Evolutionary conservation across 2,888 invertebrate species (phyloP).

Genomic region (Liodrosophila aerea): DNA sequence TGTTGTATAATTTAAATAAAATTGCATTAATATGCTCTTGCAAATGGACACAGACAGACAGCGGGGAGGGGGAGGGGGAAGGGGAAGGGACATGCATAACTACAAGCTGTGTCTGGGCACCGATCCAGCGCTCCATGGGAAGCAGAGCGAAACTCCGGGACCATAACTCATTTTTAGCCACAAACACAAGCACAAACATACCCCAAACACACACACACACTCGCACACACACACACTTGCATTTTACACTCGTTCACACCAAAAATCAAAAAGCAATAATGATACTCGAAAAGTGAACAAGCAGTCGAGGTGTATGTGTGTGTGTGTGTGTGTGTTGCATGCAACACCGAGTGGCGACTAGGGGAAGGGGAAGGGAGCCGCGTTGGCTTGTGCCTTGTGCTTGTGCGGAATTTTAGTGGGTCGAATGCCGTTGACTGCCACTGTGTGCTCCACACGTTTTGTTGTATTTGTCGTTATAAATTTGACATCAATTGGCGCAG

Average conservation of each 20-base stretch:
- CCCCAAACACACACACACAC: conserved; percentile 13
- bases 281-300: conserved; percentile 68
- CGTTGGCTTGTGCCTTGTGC: too few species aligned
- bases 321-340: conserved; percentile 23
- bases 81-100: conserved; percentile 7
- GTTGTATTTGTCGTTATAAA: conserved; percentile 74
- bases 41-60: conserved; percentile 26
- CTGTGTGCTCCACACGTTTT: conserved; percentile 37
- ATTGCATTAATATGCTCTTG: conserved; percentile 71
- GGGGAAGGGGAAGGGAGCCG: too few species aligned
- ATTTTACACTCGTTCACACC: conserved; percentile 52
- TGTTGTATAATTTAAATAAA: conserved; percentile 74
- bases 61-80: too few species aligned
- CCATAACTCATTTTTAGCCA: conserved; percentile 61
- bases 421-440: conserved; percentile 18
- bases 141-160: conserved; percentile 18
- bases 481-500: conserved; percentile 79
- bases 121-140: conserved; percentile 40
- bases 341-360: conserved; percentile 13
- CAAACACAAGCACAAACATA: conserved; percentile 31
- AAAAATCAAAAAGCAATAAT: conserved; percentile 76
- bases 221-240: conserved; percentile 5
- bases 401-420: conserved; percentile 14
- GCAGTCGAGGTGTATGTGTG: conserved; percentile 19
- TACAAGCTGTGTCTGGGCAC: conserved; percentile 57